Percentiles rank a stretch among this genome's conserved stretches.
Conservation (phyloP, 2,888 invertebrate genomes). For the Mycalesis mineus region DNA sequence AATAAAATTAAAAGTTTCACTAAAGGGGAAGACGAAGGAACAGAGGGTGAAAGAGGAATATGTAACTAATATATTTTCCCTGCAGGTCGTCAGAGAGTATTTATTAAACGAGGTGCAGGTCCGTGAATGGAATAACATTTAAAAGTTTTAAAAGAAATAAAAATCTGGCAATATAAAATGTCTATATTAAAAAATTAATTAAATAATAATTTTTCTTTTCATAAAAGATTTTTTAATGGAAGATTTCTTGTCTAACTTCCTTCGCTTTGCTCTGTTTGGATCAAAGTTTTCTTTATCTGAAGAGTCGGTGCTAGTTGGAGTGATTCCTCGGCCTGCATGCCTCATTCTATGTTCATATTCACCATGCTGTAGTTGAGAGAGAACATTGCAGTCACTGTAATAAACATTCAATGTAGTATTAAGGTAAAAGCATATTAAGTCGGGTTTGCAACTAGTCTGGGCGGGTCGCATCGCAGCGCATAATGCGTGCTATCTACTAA, state of each 20-base stretch:
- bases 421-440: too few species aligned
- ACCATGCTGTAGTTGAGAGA: conserved; percentile 41
- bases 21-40: too few species aligned
- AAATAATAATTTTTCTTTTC: background rate
- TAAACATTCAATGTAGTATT: conserved; percentile 20
- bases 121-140: too few species aligned
- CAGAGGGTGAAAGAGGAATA: too few species aligned
- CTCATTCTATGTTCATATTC: conserved; percentile 37
- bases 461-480: too few species aligned
- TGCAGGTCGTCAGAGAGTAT: too few species aligned
- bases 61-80: too few species aligned
- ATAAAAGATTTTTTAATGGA: conserved; percentile 19
- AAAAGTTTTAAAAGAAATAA: too few species aligned
- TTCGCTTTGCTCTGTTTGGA: conserved; percentile 53
- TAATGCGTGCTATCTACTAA: too few species aligned
- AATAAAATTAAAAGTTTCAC: too few species aligned
- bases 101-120: too few species aligned
- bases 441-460: too few species aligned
- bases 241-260: conserved; percentile 30
- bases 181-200: conserved; percentile 4
- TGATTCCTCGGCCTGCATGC: conserved; percentile 43
- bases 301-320: conserved; percentile 62
- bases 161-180: background rate
- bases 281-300: conserved; percentile 70
- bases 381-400: conserved; percentile 50